Evolutionary conservation across 2,888 invertebrate genomes (phyloP).

Genomic region (Omphaloscelis lunosa): DNA sequence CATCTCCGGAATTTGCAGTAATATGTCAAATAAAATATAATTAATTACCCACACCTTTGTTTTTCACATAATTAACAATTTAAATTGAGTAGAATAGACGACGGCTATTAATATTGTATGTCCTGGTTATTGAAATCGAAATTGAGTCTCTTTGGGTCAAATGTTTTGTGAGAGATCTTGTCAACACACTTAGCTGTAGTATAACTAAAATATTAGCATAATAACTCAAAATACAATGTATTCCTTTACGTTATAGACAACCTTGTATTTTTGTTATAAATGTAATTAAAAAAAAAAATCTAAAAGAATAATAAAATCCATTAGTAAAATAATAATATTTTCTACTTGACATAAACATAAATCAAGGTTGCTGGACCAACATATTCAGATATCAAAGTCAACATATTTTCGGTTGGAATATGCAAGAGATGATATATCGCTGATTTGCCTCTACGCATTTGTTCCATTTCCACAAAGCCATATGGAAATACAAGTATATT

Average conservation of each 20-base stretch:
- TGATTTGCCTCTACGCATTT: slow-evolving; percentile 6
- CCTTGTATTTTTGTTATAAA: background rate
- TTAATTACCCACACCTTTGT: slow-evolving; percentile 79
- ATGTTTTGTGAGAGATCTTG: background rate
- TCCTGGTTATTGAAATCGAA: slow-evolving; percentile 49
- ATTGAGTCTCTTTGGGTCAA: slow-evolving; percentile 28
- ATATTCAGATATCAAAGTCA: slow-evolving; percentile 11
- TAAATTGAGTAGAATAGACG: slow-evolving; percentile 48
- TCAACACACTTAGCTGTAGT: slow-evolving; percentile 3
- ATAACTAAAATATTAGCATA: background rate
- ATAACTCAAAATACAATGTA: background rate
- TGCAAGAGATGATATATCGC: slow-evolving; percentile 34
- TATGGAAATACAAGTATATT: slow-evolving; percentile 39
- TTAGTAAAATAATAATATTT: slow-evolving; percentile 21
- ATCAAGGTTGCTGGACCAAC: slow-evolving; percentile 18
- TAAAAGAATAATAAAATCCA: slow-evolving; percentile 1
- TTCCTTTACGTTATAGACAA: background rate
- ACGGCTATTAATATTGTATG: slow-evolving; percentile 36
- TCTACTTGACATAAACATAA: slow-evolving; percentile 10
- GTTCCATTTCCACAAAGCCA: slow-evolving; percentile 15
- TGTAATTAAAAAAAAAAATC: background rate
- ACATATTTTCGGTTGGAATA: slow-evolving; percentile 28
- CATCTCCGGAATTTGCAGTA: slow-evolving; percentile 80
- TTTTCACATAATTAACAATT: slow-evolving; percentile 63
- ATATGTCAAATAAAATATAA: slow-evolving; percentile 76